Evolutionary conservation across 92 coral and sea anemone genomes (phyloP).

Genomic region (Zoanthus solanderi): DNA sequence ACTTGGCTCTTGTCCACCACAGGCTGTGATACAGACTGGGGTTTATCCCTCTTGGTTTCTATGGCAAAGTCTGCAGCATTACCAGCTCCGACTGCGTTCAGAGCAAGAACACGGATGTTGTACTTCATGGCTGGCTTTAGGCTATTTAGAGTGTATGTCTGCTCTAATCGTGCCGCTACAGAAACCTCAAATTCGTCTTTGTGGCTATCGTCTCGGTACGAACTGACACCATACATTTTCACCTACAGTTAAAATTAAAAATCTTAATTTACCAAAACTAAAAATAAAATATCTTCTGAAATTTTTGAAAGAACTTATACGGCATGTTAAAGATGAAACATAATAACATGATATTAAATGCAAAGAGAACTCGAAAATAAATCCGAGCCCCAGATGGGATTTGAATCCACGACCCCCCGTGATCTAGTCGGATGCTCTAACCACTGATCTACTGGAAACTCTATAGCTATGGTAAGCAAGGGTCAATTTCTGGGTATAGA

Average conservation of each 20-base stretch:
- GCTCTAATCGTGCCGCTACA: conserved; percentile 49
- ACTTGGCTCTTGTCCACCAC: conserved; percentile 57
- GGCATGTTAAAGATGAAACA: no score
- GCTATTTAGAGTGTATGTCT: conserved; percentile 56
- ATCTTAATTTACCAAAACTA: not conserved
- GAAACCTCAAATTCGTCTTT: conserved; percentile 52
- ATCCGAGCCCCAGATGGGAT: no score
- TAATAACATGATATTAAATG: no score
- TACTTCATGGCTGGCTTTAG: conserved; percentile 84
- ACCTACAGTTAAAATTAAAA: conserved; percentile 46
- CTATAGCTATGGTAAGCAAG: no score
- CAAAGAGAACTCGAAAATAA: no score
- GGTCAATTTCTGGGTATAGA: no score
- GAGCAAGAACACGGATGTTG: conserved; percentile 63
- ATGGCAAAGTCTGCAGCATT: conserved; percentile 47
- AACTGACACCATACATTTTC: conserved; percentile 66
- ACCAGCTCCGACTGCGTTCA: conserved; percentile 80
- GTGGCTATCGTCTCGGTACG: conserved; percentile 66
- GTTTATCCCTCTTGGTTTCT: conserved; percentile 75
- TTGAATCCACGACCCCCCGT: no score
- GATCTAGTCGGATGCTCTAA: no score
- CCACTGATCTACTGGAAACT: no score
- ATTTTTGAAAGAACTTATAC: no score
- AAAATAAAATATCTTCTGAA: not conserved
- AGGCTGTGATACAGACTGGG: conserved; percentile 76